Evolutionary conservation across 2,888 invertebrate species (phyloP).

Genomic region (Cantharis flavilabris): DNA sequence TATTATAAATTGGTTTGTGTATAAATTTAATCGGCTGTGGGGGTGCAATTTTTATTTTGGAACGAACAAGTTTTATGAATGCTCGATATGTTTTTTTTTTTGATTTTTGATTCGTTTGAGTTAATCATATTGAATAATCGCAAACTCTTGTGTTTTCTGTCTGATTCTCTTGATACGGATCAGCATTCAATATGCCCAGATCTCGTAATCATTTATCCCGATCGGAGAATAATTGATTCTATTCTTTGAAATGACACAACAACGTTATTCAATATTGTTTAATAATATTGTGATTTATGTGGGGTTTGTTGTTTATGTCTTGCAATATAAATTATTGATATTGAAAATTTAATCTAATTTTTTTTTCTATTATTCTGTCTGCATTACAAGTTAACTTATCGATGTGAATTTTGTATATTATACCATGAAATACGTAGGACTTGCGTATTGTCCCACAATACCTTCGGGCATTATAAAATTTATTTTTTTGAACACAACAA

Average conservation of each 20-base stretch:
- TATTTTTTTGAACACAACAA: neutral
- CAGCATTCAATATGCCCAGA: conserved; percentile 44
- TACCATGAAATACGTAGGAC: too few relatives aligned
- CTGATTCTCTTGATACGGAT: conserved; percentile 42
- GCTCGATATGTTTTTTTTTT: neutral
- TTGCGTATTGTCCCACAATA: neutral
- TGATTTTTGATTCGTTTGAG: conserved; percentile 1
- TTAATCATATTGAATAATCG: conserved; percentile 26
- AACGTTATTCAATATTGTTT: conserved; percentile 16
- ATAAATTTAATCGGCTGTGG: conserved; percentile 20
- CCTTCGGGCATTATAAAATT: neutral
- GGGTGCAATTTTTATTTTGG: neutral
- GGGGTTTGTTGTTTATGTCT: conserved; percentile 1
- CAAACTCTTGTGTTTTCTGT: conserved; percentile 12
- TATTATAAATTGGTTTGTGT: conserved; percentile 48
- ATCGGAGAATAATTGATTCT: conserved; percentile 49
- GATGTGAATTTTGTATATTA: neutral
- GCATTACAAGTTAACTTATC: too few relatives aligned
- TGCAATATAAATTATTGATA: neutral
- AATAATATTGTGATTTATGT: conserved; percentile 18
- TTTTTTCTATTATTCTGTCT: neutral
- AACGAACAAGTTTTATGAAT: neutral
- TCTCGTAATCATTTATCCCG: conserved; percentile 47
- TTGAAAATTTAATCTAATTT: neutral
- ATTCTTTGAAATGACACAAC: conserved; percentile 44